Conservation (phyloP, 2,113 vertebrate species). For the Pelobates fuscus region DNA sequence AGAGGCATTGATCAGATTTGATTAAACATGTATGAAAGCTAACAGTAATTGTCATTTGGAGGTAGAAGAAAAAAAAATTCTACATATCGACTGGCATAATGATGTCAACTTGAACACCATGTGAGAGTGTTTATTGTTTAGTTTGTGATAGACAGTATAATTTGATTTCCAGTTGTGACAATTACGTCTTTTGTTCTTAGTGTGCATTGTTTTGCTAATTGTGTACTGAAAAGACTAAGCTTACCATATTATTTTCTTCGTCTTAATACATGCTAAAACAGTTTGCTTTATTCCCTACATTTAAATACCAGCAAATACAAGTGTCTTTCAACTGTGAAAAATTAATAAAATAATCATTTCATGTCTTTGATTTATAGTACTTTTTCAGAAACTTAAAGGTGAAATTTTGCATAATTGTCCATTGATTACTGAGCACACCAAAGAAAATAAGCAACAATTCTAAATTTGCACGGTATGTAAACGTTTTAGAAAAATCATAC, state of each 20-base stretch:
- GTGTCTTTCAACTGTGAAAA: neutral
- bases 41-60: constrained; percentile 5
- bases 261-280: constrained; percentile 2
- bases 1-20: neutral
- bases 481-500: too few species aligned
- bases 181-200: constrained; percentile 19
- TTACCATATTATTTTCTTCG: constrained; percentile 5
- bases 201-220: neutral
- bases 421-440: too few species aligned
- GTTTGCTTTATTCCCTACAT: too few species aligned
- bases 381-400: too few species aligned
- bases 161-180: neutral
- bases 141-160: constrained; percentile 20
- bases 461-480: too few species aligned
- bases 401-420: too few species aligned
- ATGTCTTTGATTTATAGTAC: too few species aligned
- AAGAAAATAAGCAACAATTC: too few species aligned
- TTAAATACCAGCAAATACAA: neutral
- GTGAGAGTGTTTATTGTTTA: constrained; percentile 25
- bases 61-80: neutral
- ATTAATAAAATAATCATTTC: neutral
- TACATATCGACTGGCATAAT: constrained; percentile 21
- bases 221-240: neutral
- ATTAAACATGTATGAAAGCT: constrained; percentile 8
- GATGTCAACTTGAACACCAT: constrained; percentile 20